Evolutionary conservation across 2,888 invertebrate species (phyloP).

Genomic region (Drosophila multiciliata): DNA sequence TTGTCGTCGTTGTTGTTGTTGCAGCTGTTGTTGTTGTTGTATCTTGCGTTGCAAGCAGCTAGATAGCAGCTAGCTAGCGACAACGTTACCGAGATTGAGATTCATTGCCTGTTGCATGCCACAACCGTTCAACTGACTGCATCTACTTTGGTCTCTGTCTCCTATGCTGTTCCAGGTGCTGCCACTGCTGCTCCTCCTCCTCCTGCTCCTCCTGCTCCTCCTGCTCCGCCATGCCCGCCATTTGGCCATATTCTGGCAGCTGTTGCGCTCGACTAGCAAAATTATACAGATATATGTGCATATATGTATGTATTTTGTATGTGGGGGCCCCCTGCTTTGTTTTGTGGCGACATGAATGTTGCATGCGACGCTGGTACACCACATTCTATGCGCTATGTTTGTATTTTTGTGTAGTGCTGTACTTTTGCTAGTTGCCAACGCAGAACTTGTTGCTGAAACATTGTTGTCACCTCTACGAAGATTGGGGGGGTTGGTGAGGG

Average conservation of each 20-base stretch:
- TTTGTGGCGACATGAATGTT: conserved; percentile 57
- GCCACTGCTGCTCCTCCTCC: not conserved
- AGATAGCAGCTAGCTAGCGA: conserved; percentile 42
- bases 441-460: conserved; percentile 65
- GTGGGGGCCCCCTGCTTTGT: conserved; percentile 25
- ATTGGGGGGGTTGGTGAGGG: not conserved
- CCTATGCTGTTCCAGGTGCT: conserved; percentile 7
- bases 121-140: conserved; percentile 72
- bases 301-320: conserved; percentile 32
- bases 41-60: conserved; percentile 20
- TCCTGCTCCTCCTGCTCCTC: not conserved
- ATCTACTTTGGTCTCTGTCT: conserved; percentile 21
- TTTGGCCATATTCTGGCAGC: conserved; percentile 27
- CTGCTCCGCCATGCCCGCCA: not conserved
- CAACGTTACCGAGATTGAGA: conserved; percentile 72
- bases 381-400: conserved; percentile 61
- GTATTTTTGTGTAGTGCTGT: conserved; percentile 69
- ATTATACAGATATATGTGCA: conserved; percentile 55
- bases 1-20: conserved; percentile 11
- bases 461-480: conserved; percentile 34
- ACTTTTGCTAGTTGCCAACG: conserved; percentile 50
- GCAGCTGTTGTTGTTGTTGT: conserved; percentile 12
- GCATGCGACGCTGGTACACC: conserved; percentile 51
- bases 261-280: conserved; percentile 63
- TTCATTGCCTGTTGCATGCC: conserved; percentile 79